These are phyloP conservation scores for Fopius arisanus DNA, from an alignment of 1,140 invertebrate genomes.

Conservation along the genomic window DNA sequence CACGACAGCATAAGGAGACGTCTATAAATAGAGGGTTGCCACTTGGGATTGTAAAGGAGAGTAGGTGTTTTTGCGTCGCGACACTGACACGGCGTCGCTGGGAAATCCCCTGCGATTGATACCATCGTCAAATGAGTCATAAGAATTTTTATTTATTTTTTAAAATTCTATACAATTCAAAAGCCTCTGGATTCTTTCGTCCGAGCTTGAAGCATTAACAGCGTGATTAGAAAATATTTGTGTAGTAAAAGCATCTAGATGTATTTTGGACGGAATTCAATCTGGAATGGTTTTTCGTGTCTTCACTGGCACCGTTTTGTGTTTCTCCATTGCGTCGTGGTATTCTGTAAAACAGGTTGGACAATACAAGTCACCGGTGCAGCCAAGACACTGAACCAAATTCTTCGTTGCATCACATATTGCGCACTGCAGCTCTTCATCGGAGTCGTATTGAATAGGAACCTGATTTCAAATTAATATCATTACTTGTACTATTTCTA, in stretches of 20 bases:
- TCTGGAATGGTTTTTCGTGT: conserved; percentile 24
- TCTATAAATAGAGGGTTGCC: conserved; percentile 32
- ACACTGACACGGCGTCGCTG: conserved; percentile 21
- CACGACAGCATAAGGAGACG: conserved; percentile 29
- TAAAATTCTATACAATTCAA: background rate
- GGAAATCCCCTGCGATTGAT: conserved; percentile 20
- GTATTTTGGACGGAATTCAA: conserved; percentile 17
- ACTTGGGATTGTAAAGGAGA: conserved; percentile 11
- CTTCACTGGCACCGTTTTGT: conserved; percentile 43
- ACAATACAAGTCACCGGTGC: conserved; percentile 53
- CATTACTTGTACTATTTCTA: background rate
- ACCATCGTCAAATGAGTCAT: background rate
- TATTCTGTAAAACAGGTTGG: conserved; percentile 50
- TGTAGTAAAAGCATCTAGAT: background rate
- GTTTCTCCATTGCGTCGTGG: conserved; percentile 52
- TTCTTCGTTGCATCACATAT: conserved; percentile 49
- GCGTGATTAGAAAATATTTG: background rate
- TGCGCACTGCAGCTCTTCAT: conserved; percentile 42
- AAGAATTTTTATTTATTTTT: background rate
- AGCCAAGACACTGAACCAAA: conserved; percentile 48
- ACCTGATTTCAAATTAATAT: conserved; percentile 14
- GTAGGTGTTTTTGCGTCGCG: conserved; percentile 34
- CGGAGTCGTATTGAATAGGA: conserved; percentile 32
- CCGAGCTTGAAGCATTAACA: background rate
- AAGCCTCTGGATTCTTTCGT: background rate